A percentile compares a stretch with the other conserved stretches of the same genome.
Conservation (phyloP, 2,888 invertebrate species). For the Melinaea menophilus region DNA sequence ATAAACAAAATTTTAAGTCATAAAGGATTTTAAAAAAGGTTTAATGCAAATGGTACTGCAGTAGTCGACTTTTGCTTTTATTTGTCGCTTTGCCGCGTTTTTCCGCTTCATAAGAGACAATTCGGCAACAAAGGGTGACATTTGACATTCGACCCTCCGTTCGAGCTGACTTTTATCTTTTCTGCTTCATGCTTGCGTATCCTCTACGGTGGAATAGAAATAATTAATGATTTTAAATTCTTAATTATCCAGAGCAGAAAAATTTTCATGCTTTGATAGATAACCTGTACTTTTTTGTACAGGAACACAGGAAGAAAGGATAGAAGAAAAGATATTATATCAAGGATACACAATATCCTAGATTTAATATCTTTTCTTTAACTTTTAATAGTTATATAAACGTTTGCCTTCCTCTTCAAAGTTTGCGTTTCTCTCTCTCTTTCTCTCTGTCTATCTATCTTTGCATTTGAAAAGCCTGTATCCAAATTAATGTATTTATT, state of each 20-base stretch:
- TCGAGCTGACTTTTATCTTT: slow-evolving; percentile 30
- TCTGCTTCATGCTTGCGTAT: slow-evolving; percentile 47
- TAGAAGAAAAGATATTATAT: too few relatives aligned
- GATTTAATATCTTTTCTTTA: too few relatives aligned
- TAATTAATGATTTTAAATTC: slow-evolving; percentile 51
- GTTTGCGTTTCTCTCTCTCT: too few relatives aligned
- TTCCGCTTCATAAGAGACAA: slow-evolving; percentile 8
- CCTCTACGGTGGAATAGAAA: slow-evolving; percentile 60
- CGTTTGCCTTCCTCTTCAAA: too few relatives aligned
- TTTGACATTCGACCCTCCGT: slow-evolving; percentile 17
- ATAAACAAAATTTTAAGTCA: background rate
- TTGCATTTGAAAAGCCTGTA: too few relatives aligned
- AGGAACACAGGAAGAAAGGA: too few relatives aligned
- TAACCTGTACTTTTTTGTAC: too few relatives aligned
- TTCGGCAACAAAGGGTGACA: slow-evolving; percentile 12
- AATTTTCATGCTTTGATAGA: too few relatives aligned
- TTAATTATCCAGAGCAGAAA: too few relatives aligned
- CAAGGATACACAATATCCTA: too few relatives aligned
- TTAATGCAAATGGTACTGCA: background rate
- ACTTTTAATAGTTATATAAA: too few relatives aligned
- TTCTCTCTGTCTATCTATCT: too few relatives aligned
- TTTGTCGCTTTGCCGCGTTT: slow-evolving; percentile 3
- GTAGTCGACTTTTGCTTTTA: slow-evolving; percentile 6
- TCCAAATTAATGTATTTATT: slow-evolving; percentile 40
- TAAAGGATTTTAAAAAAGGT: background rate